Evolutionary conservation across 2,888 invertebrate genomes (phyloP), one percentile per base, ranked within the genome.

Genomic region (Ichneumon xanthorius): DNA sequence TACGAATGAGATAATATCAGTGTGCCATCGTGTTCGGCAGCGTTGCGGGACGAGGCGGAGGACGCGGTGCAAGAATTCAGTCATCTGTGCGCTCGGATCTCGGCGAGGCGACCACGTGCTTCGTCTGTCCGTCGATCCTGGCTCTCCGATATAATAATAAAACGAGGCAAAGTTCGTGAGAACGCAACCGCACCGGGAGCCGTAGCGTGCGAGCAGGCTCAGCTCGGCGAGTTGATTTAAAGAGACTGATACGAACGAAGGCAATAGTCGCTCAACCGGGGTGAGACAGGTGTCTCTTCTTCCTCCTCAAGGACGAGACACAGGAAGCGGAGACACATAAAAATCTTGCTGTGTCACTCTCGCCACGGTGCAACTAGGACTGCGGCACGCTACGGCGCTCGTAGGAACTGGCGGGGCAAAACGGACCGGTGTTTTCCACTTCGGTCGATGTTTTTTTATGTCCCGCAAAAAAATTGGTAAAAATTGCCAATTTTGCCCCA

Each of bases 201-300:
- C 40, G 16, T 63, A 55, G 72, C 71, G 65, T 58, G 48, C 40
- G 61, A 73, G 48, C 26, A 33, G 30, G 5, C 55, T 45, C 80
- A 72, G 63, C 81, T 50, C 77, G 72, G 72, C 53, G 61, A 81
- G 77, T 77, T 77, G 84, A 81, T 84, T 81, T 68, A 77, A 78
- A 81, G 84, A 77, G 77, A 73, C 84, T 78, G 84, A 84, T 84
- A 84, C 45, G 81, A 70, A 61, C 58, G 50, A 40, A 73, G 80
- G 68, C 79, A 58, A 81, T 33, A 63, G 61, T 45, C 67, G 81
- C n/a, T 84, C 77, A 70, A 75, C 72, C 45, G 76, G 76, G 76
- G 67, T 63, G 76, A 78, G 63, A 73, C 77, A 81, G 73, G 81
- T 76, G 77, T 58, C 33, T 75, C 75, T 70, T 48, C 58, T 80